Evolutionary conservation across 2,888 invertebrate genomes (phyloP), one percentile per base, ranked within the genome.

Genomic region (Drosophila flavopinicola): DNA sequence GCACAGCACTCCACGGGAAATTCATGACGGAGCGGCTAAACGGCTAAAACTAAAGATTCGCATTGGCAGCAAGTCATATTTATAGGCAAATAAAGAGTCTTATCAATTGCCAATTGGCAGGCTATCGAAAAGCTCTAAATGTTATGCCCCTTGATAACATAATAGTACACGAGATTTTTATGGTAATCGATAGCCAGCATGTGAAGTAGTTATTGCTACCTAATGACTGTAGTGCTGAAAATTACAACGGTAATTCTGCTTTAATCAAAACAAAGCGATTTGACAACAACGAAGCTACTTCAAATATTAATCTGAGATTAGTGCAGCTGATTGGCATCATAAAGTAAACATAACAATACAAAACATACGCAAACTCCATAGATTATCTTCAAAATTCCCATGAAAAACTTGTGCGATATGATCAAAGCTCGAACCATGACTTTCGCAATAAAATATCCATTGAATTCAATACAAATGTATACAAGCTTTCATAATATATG

Each of bases 1-100:
- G 37, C 10, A 61, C 6, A 47, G 57, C 60, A 74, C 49, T 67
- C 66, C 68, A 60, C 39, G 38, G 44, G 13, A 33, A 49, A 38
- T 39, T 57, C 80, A 80, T 80, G 10, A 37, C 58, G 20, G 23
- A 6, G 24, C 6, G 11, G 10, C 45, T 23, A 35, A 44, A 3
- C 17, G 30, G 41, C 24, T 39, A n/a, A n/a, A 51, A 75, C 79
- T 80, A 54, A 73, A 7, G 6, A 1, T 5, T 9, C 6, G 7
- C 11, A 23, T 1, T 10, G 5, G 6, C 5, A 59, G 10, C 17
- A 9, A 20, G n/a, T 54, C 24, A 15, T 42, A 79, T 68, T 69
- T 79, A 77, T 79, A 68, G 64, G 24, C 1, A 24, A 23, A 3
- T 2, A 9, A 44, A 17, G 4, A 23, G 5, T 15, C 49, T 66